Evolutionary conservation across 2,113 vertebrate genomes (phyloP).

Genomic region (Aldabrachelys gigantea): DNA sequence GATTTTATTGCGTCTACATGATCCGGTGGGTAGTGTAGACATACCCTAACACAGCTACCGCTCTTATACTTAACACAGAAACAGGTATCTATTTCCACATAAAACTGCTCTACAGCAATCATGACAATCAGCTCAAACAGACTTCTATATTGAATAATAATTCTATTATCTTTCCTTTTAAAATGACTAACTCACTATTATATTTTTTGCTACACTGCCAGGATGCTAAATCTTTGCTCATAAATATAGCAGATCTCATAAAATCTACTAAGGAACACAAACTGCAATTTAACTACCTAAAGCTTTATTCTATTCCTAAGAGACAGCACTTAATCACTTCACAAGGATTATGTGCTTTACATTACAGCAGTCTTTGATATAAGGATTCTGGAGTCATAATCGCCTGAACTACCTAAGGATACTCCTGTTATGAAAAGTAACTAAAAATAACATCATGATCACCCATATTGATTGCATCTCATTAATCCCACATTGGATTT

Average conservation of each 20-base stretch:
- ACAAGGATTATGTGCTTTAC: background rate
- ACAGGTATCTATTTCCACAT: background rate
- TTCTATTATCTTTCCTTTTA: background rate
- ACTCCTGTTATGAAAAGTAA: background rate
- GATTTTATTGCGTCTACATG: too few relatives aligned
- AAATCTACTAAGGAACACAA: background rate
- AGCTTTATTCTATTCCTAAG: background rate
- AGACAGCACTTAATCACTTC: background rate
- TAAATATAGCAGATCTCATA: conserved; percentile 13
- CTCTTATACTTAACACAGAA: background rate
- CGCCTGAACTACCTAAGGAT: background rate
- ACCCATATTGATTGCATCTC: background rate
- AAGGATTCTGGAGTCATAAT: background rate
- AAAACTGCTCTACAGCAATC: background rate
- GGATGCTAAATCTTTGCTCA: background rate
- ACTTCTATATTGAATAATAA: background rate
- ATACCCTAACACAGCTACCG: too few relatives aligned
- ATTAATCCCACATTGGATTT: background rate
- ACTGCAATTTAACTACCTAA: background rate
- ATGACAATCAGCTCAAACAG: background rate
- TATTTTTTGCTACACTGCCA: conserved; percentile 3
- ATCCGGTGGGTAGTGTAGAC: too few relatives aligned
- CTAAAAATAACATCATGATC: background rate
- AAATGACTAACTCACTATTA: background rate
- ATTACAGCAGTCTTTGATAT: background rate